Evolutionary conservation across 2,113 vertebrate species (phyloP), one percentile per base, ranked within the genome.

Genomic region (Erinaceus europaeus): DNA sequence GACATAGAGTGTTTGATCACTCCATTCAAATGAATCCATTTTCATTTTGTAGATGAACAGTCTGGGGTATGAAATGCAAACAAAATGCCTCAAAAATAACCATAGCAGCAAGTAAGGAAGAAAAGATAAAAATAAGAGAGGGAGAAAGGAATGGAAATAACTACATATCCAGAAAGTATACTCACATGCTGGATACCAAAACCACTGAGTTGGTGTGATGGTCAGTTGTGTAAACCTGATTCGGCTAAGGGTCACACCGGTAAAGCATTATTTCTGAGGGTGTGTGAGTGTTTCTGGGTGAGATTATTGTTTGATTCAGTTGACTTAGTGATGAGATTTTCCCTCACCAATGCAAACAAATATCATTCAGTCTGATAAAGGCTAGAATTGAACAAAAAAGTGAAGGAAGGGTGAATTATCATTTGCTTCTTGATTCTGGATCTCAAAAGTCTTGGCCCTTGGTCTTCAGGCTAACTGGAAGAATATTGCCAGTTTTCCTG

Each of bases 11-110:
- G 46, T 75, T 82, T 88, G 65, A 53, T 71, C 57, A 42, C 12
- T 42, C 68, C n/a, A 69, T 10, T 10, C 10, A 42, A 11, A 42
- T 38, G 42, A 82, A 44, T 83, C 7, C 32, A n/a, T 59, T 55
- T 91, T 88, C 9, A 82, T 82, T 82, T 85, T 59, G 46, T 23
- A 52, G 46, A 15, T 64, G 40, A 89, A 81, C 10, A 89, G 27
- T 89, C 75, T 34, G 29, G 25, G 3, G 29, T 29, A 59, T 48
- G 25, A 67, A 78, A 73, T 82, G 32, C 38, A 75, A 89, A 65
- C 67, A 17, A 50, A 80, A 73, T 55, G 13, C 53, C 6, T n/a
- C 7, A 27, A 42, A n/a, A 65, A 15, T 61, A 61, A 61, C 17
- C 15, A 32, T 61, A 61, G 32, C 14, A 15, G 59, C 29, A 32